Evolutionary conservation across 2,113 vertebrate genomes (phyloP), one percentile per base, ranked within the genome.

Genomic region (Laticauda laticaudata): DNA sequence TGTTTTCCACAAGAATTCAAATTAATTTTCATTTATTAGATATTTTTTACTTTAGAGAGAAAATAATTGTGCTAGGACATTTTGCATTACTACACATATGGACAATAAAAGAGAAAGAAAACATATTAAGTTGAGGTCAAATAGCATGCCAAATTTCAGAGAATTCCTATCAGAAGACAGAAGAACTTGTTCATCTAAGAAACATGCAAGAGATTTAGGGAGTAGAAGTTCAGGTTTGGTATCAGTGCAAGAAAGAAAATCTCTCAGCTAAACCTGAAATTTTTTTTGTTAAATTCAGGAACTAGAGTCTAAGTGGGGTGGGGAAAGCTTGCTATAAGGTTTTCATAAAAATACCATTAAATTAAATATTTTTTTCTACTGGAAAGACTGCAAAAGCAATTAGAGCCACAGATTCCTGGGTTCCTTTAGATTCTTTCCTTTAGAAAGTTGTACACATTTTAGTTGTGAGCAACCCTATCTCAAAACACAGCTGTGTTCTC

Each of bases 1-100:
- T 94, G 95, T n/a, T 96, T 89, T 92, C 87, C 87, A 95, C 43
- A 21, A 57, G 91, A 95, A 94, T 94, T 57, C 24, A 88, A 94
- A 85, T 0, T 23, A 91, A 24, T n/a, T 45, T 69, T 64, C 54
- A 91, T 55, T 6, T 90, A 93, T n/a, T 1, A 91, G 92, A 96
- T 39, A 57, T 3, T 0, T 87, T 1, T 93, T 86, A 23, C 23
- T 53, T 0, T 2, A 92, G 5, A 61, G n/a, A n/a, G n/a, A 94
- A 95, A 57, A 91, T 86, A 29, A 88, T 43, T 18, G 8, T 81
- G 43, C 55, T 61, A 59, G 0, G 11, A 43, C 86, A 56, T 91
- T 90, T 94, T 23, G 88, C 92, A 6, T 56, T 39, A 48, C 81
- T 93, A 1, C 7, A 64, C 53, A 90, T n/a, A 92, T 51, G 75